Evolutionary conservation across 1,140 invertebrate genomes (phyloP), one percentile per base, ranked within the genome.

Genomic region (Eumaeus atala): DNA sequence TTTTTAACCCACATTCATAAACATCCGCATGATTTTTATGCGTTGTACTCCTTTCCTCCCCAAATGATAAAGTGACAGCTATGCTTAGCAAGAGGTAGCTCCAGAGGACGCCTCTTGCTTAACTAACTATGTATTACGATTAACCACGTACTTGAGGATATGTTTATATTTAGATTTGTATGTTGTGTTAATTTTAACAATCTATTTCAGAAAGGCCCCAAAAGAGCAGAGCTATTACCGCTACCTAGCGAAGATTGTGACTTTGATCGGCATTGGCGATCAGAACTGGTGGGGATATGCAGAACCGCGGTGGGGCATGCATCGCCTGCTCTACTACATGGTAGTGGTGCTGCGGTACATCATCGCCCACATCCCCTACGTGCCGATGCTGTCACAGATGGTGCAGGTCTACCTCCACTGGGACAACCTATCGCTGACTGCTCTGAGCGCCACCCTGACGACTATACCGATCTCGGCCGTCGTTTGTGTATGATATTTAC

Each of bases 181-280:
- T n/a, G n/a, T n/a, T n/a, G n/a, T n/a, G n/a, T n/a, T n/a, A n/a
- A n/a, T n/a, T n/a, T n/a, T n/a, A n/a, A n/a, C n/a, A n/a, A n/a
- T n/a, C n/a, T n/a, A 14, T 44, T 18, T 5, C 40, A 44, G 40
- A 6, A 44, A 16, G 8, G 14, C 40, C 0, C 40, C 40, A 12
- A 44, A 44, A 44, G 40, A 44, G 40, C 40, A 44, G 16, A 17
- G 4, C 16, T 44, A 44, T 7, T 17, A 44, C 10, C 40, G 40
- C 40, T 16, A 44, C 9, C 17, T 44, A 9, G 40, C 40, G 7
- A 44, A 44, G 12, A 44, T 16, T 7, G 1, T 44, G 9, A 44
- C 40, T 9, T 6, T 44, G 0, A 5, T 44, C 40, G 40, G 40
- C 10, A 7, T 44, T 8, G 40, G 16, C 1, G 40, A 44, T 8